Percentiles rank a stretch among this genome's conserved stretches.
These are phyloP conservation scores for Drosophila navojoa DNA, from an alignment of 1,140 invertebrate species.

Conservation along the genomic window DNA sequence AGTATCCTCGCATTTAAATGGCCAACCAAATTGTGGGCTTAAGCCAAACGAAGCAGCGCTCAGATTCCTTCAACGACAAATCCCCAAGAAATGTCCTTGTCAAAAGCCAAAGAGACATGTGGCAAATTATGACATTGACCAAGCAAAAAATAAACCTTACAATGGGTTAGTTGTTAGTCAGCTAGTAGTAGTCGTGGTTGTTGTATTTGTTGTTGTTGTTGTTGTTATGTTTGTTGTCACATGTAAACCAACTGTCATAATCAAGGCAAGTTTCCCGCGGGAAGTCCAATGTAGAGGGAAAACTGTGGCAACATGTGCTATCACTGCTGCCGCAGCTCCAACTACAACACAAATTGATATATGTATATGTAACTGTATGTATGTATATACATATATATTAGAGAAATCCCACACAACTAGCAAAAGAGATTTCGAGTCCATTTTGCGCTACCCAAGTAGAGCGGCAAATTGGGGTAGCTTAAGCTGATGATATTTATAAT, in stretches of 20 bases:
- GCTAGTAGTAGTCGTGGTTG: slow-evolving; percentile 35
- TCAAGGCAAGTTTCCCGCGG: slow-evolving; percentile 58
- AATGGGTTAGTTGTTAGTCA: slow-evolving; percentile 42
- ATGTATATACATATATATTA: too few species aligned
- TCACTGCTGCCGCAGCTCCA: slow-evolving; percentile 7
- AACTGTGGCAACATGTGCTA: slow-evolving; percentile 39
- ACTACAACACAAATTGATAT: slow-evolving; percentile 3
- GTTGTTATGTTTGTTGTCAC: slow-evolving; percentile 40
- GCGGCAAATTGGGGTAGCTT: background rate
- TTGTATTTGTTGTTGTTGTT: slow-evolving; percentile 37
- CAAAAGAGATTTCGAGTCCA: slow-evolving; percentile 16
- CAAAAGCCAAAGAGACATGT: slow-evolving; percentile 45
- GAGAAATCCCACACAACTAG: slow-evolving; percentile 12
- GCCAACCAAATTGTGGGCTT: slow-evolving; percentile 42
- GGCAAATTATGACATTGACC: slow-evolving; percentile 65
- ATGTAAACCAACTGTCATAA: slow-evolving; percentile 69
- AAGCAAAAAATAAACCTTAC: slow-evolving; percentile 22
- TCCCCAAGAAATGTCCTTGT: slow-evolving; percentile 56
- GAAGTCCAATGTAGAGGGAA: slow-evolving; percentile 21
- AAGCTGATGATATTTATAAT: background rate
- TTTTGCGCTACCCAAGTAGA: slow-evolving; percentile 5
- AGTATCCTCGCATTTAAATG: slow-evolving; percentile 49
- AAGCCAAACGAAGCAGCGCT: slow-evolving; percentile 41
- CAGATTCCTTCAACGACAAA: slow-evolving; percentile 22
- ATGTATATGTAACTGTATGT: background rate